These are phyloP conservation scores for Penaeus chinensis DNA, from an alignment of 1,140 invertebrate species.

Conservation along the genomic window DNA sequence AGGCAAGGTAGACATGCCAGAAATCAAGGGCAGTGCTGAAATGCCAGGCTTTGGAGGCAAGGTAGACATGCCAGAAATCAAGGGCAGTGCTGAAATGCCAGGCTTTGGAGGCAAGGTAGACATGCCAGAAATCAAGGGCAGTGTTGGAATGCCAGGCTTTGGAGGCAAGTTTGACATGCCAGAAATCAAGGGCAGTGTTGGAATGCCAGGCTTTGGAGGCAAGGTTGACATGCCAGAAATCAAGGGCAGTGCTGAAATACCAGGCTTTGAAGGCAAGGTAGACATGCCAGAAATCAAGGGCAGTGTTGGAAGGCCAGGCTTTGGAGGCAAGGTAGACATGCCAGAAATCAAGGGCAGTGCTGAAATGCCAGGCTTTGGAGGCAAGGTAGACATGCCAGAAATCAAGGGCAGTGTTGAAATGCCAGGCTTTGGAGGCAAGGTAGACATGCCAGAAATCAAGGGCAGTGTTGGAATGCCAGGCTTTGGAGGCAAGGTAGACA, in stretches of 20 bases:
- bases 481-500: slow-evolving; percentile 3
- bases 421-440: slow-evolving; percentile 8
- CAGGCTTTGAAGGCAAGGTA: slow-evolving; percentile 24
- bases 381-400: neutral
- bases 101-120: slow-evolving; percentile 2
- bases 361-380: neutral
- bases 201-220: slow-evolving; percentile 1
- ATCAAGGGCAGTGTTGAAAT: slow-evolving; percentile 5
- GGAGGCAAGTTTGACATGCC: neutral
- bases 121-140: slow-evolving; percentile 3
- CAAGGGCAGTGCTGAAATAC: neutral
- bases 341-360: neutral
- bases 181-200: neutral
- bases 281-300: neutral
- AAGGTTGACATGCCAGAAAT: slow-evolving; percentile 13
- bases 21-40: neutral
- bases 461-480: neutral
- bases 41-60: slow-evolving; percentile 8
- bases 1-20: slow-evolving; percentile 11
- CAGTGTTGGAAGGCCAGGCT: neutral
- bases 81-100: neutral
- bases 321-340: slow-evolving; percentile 7
- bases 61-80: neutral
- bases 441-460: slow-evolving; percentile 6
- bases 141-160: too few relatives aligned